A percentile compares a stretch with the other conserved stretches of the same genome.
phyloP scores from a whole-genome alignment of 2,113 vertebrate genomes.

The Ahaetulla prasina region DNA sequence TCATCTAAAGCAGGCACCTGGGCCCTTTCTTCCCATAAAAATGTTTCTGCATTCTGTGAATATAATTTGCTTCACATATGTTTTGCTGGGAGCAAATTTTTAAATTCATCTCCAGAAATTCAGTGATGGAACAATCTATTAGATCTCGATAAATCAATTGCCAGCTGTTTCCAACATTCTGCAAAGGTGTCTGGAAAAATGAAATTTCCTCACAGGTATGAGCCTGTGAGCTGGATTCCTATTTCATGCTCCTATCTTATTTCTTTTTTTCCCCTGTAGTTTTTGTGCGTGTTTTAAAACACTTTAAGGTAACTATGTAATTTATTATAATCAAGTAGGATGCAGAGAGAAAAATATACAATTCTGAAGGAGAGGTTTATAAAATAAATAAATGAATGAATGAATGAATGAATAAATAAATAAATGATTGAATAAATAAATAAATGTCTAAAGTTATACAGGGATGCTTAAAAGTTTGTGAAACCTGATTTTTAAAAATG shows the following conservation, averaged over 20 bases:
- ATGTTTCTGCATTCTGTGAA: background rate
- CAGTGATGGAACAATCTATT: background rate
- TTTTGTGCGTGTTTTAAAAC: background rate
- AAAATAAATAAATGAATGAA: background rate
- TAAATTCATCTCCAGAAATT: slow-evolving; percentile 8
- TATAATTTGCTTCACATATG: slow-evolving; percentile 11
- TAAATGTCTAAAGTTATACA: background rate
- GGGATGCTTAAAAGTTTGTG: background rate
- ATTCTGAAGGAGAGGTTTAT: background rate
- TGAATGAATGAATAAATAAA: background rate
- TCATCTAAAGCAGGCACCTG: background rate
- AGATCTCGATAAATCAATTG: background rate
- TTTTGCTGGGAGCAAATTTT: slow-evolving; percentile 23
- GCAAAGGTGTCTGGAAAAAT: slow-evolving; percentile 7
- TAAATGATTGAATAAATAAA: background rate
- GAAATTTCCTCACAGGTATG: background rate
- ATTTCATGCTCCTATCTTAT: background rate
- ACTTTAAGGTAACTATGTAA: background rate
- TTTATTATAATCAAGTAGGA: background rate
- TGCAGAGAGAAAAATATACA: background rate
- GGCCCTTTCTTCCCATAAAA: slow-evolving; percentile 18
- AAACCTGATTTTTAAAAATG: background rate
- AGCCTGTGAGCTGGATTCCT: background rate
- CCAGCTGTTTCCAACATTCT: slow-evolving; percentile 1
- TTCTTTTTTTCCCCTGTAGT: background rate